Evolutionary conservation across 2,113 vertebrate species (phyloP), one percentile per base, ranked within the genome.

Genomic region (Uria aalge): DNA sequence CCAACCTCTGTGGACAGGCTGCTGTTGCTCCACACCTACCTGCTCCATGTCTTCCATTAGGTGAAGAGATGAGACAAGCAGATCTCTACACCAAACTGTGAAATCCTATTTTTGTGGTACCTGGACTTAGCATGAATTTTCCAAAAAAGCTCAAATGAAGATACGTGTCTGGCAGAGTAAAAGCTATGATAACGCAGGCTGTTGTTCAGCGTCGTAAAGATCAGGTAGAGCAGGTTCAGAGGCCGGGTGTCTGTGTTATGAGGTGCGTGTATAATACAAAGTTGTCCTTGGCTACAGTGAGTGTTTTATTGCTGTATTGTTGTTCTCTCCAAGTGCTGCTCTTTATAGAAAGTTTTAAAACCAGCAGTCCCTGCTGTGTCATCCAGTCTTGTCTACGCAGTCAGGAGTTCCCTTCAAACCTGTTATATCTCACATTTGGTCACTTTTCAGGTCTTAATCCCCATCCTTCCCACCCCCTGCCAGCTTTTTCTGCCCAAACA

Each of bases 161-260:
- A 36, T 83, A 88, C 2, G 8, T 85, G 62, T 62, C 63, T 95
- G 82, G 85, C 92, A 76, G 45, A 83, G 74, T 48, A 29, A 60
- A 94, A 73, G 55, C 48, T 56, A 17, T 75, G 74, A 36, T 68
- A 79, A 27, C 19, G 4, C 29, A 15, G 40, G 53, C 5, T 0
- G 30, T 47, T 78, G 40, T 45, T 92, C 20, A 36, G 67, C 66
- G 85, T 73, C 10, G 1, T 40, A 55, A 77, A 80, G 75, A 86
- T 69, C 72, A 76, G 81, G 88, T 78, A 82, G 43, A 93, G 90
- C 92, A 90, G 68, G 91, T 94, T 92, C 47, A 59, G 76, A 92
- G 63, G 41, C 21, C 0, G 0, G 3, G 15, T 67, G n/a, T 63
- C 26, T 82, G 66, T 48, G 34, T 48, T 85, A 48, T 76, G 85